Evolutionary conservation across 2,888 invertebrate species (phyloP).

Genomic region (Chrysopilus asiliformis): DNA sequence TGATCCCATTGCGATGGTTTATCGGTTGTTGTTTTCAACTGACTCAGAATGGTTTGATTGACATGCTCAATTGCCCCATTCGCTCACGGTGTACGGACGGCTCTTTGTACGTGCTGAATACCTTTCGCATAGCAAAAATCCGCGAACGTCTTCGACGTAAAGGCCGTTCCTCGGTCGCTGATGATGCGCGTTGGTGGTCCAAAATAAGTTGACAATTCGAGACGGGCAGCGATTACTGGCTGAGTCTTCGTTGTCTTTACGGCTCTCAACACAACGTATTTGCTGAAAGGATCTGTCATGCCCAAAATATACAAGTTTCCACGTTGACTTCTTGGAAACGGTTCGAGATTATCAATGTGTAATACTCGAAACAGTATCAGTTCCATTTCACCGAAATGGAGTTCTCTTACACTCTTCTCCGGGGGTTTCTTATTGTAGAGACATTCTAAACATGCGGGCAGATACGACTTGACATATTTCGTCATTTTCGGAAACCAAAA

Average conservation of each 20-base stretch:
- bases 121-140: conserved; percentile 14
- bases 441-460: conserved; percentile 15
- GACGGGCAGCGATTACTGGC: conserved; percentile 13
- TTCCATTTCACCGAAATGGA: conserved; percentile 9
- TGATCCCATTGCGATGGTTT: conserved; percentile 13
- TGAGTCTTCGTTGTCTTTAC: conserved; percentile 13
- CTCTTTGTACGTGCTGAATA: conserved; percentile 18
- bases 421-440: conserved; percentile 13
- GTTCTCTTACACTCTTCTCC: conserved; percentile 11
- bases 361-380: conserved; percentile 14
- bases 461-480: conserved; percentile 14
- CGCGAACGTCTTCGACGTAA: conserved; percentile 18
- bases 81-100: conserved; percentile 17
- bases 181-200: conserved; percentile 19
- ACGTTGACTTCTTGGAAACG: conserved; percentile 14
- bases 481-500: conserved; percentile 16
- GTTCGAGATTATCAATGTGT: conserved; percentile 16
- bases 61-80: conserved; percentile 15
- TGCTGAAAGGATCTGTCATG: conserved; percentile 12
- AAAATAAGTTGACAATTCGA: conserved; percentile 16
- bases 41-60: conserved; percentile 15
- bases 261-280: conserved; percentile 13
- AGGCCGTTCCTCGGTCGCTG: conserved; percentile 20
- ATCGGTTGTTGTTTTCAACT: conserved; percentile 15
- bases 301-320: conserved; percentile 12